These are phyloP conservation scores for Ceriagrion tenellum DNA, from an alignment of 2,888 invertebrate genomes.

Conservation along the genomic window DNA sequence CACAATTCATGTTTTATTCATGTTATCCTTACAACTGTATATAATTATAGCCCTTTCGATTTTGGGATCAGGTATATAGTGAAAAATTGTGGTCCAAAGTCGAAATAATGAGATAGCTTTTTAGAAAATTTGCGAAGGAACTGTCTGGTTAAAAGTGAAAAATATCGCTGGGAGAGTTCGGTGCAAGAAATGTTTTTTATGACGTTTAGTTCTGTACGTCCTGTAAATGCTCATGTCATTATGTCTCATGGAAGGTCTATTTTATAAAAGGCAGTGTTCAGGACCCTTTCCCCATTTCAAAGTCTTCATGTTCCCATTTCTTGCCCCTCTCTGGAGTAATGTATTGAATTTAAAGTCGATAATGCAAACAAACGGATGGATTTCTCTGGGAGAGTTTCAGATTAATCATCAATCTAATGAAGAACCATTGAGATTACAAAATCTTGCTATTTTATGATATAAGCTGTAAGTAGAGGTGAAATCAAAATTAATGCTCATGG, in stretches of 20 bases:
- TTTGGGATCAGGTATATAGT: constrained; percentile 8
- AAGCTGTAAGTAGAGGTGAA: not conserved
- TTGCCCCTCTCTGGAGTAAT: not conserved
- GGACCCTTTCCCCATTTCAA: not conserved
- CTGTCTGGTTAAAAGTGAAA: not conserved
- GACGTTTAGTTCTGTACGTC: not conserved
- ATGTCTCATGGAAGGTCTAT: not conserved
- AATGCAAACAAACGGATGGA: not conserved
- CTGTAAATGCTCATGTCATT: not conserved
- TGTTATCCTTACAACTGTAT: not conserved
- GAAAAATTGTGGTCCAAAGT: not conserved
- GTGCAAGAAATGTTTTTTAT: not conserved
- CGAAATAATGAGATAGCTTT: not conserved
- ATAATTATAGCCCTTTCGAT: not conserved
- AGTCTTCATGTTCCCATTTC: not conserved
- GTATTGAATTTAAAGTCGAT: not conserved
- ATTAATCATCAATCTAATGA: not conserved
- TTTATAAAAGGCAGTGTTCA: not conserved
- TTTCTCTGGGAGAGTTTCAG: not conserved
- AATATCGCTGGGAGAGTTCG: not conserved
- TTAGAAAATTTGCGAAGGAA: not conserved
- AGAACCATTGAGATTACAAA: not conserved
- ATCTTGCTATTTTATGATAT: not conserved
- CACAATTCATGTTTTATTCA: not conserved
- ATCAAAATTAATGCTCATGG: not conserved